phyloP scores from a whole-genome alignment of 1,140 invertebrate species.

The Zaprionus ghesquierei region DNA sequence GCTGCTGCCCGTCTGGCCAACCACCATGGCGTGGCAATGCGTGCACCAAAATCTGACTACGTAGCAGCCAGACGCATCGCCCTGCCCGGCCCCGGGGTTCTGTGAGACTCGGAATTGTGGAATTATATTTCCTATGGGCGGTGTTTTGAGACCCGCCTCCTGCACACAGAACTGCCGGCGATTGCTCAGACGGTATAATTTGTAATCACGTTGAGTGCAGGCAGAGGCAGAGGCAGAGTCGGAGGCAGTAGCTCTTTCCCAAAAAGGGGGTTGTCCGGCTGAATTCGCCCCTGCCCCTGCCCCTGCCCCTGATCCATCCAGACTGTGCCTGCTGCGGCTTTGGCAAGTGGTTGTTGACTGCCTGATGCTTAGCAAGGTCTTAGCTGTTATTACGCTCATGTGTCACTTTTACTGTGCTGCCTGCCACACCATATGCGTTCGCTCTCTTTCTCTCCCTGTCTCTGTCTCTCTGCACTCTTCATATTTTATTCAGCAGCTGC shows the following conservation, averaged over 20 bases:
- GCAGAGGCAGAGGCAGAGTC: constrained; percentile 31
- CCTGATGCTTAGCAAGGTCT: constrained; percentile 77
- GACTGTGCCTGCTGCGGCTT: constrained; percentile 1
- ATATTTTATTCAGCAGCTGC: constrained; percentile 76
- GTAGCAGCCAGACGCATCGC: neutral
- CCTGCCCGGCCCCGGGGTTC: neutral
- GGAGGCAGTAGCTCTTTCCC: constrained; percentile 34
- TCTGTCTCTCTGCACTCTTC: constrained; percentile 34
- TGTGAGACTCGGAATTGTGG: constrained; percentile 49
- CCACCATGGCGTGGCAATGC: constrained; percentile 57
- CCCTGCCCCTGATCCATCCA: no score
- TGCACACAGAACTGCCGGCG: constrained; percentile 48
- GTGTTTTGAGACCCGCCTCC: constrained; percentile 61
- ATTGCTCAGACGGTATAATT: constrained; percentile 79
- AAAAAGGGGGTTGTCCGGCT: constrained; percentile 43
- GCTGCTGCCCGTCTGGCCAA: constrained; percentile 57
- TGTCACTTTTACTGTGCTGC: constrained; percentile 64
- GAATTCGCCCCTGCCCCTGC: neutral
- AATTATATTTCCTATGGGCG: constrained; percentile 81
- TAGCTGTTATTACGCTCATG: constrained; percentile 80
- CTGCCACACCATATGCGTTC: constrained; percentile 37
- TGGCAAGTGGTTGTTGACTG: constrained; percentile 78
- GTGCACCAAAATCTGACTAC: constrained; percentile 56
- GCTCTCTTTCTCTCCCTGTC: constrained; percentile 7
- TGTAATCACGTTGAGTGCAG: constrained; percentile 79